Percentiles rank a stretch among this genome's conserved stretches.
phyloP scores from a whole-genome alignment of 2,888 invertebrate species.

The Hypomecis punctinalis region DNA sequence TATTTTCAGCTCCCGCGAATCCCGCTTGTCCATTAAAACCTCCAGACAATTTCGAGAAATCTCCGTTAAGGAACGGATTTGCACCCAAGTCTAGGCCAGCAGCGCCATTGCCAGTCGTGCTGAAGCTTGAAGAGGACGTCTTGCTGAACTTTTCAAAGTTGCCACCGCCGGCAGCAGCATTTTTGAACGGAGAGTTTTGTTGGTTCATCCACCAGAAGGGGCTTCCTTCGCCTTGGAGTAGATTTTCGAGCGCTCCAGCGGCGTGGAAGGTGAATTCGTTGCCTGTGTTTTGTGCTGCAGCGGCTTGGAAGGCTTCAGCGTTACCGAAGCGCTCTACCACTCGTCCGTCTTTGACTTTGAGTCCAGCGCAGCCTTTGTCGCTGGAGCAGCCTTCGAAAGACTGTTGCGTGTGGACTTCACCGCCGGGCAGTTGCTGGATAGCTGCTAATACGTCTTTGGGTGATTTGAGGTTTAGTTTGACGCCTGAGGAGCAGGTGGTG shows the following conservation, averaged over 20 bases:
- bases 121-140: conserved; percentile 59
- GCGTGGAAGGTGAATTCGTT: conserved; percentile 75
- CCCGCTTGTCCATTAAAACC: conserved; percentile 41
- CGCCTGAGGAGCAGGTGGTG: conserved; percentile 57
- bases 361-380: conserved; percentile 77
- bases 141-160: conserved; percentile 72
- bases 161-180: conserved; percentile 60
- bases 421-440: conserved; percentile 65
- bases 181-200: conserved; percentile 84
- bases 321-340: conserved; percentile 75
- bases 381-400: conserved; percentile 75
- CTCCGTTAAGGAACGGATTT: conserved; percentile 70
- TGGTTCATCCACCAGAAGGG: conserved; percentile 87
- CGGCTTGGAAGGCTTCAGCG: conserved; percentile 68
- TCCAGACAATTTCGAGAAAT: conserved; percentile 54
- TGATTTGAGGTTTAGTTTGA: conserved; percentile 59
- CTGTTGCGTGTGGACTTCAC: conserved; percentile 74
- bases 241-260: conserved; percentile 59
- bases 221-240: conserved; percentile 65
- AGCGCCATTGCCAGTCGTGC: conserved; percentile 50
- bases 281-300: conserved; percentile 59
- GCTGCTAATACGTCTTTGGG: conserved; percentile 65
- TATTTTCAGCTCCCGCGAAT: conserved; percentile 33
- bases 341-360: conserved; percentile 78
- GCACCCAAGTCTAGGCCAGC: conserved; percentile 54